phyloP scores from a whole-genome alignment of 1,140 invertebrate species.

The Goniozus legneri region DNA sequence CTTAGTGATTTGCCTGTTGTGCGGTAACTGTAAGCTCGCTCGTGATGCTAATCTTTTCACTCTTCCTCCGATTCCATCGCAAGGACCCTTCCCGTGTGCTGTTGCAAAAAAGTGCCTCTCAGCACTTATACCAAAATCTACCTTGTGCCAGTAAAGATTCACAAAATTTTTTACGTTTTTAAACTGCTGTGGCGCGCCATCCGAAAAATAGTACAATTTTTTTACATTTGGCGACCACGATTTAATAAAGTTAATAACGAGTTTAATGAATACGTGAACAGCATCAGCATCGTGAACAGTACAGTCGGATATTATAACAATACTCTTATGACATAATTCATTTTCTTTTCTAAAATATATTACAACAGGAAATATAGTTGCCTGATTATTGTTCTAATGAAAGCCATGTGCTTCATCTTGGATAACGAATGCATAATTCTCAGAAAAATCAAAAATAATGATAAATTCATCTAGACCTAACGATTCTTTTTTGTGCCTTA shows the following conservation, averaged over 20 bases:
- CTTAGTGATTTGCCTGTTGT: conserved; percentile 10
- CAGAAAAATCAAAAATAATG: conserved; percentile 28
- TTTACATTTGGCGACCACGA: neutral
- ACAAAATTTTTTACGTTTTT: conserved; percentile 1
- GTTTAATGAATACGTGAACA: no score
- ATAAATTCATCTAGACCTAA: conserved; percentile 14
- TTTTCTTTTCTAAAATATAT: conserved; percentile 7
- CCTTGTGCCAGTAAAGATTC: neutral
- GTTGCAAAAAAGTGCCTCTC: conserved; percentile 1
- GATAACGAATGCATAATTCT: no score
- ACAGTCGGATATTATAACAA: conserved; percentile 5
- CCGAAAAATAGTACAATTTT: conserved; percentile 1
- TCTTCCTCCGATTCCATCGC: no score
- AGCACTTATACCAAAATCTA: conserved; percentile 1
- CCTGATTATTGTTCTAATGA: no score
- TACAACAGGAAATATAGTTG: conserved; percentile 4
- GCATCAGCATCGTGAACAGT: conserved; percentile 3
- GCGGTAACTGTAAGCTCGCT: conserved; percentile 5
- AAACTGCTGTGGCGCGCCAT: no score
- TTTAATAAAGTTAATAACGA: no score
- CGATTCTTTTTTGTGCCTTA: conserved; percentile 15
- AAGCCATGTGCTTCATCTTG: conserved; percentile 31
- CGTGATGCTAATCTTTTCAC: no score
- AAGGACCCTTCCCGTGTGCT: conserved; percentile 2
- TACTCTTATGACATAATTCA: conserved; percentile 2